Conservation (phyloP, 2,113 vertebrate genomes). For the Bujurquina vittata region DNA sequence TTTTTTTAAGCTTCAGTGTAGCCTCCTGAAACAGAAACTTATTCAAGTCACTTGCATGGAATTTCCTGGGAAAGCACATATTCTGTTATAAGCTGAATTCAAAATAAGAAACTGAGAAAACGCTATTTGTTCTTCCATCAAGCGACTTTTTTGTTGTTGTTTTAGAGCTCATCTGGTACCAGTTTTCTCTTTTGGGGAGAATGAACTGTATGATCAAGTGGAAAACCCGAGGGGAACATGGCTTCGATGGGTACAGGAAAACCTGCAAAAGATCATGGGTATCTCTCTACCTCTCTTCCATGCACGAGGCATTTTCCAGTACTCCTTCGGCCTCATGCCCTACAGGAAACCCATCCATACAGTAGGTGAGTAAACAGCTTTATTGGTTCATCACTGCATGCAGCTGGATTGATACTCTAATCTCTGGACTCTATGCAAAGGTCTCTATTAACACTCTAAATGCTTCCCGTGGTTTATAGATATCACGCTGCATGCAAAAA, state of each 20-base stretch:
- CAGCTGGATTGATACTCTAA: background rate
- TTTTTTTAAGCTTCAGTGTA: background rate
- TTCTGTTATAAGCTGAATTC: background rate
- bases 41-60: conserved; percentile 22
- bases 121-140: background rate
- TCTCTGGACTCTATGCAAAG: background rate
- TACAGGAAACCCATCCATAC: conserved; percentile 89
- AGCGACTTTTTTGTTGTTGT: background rate
- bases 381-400: background rate
- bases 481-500: background rate
- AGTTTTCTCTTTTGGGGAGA: conserved; percentile 94
- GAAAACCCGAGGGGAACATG: conserved; percentile 84
- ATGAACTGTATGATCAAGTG: conserved; percentile 90
- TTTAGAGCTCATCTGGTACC: conserved; percentile 86
- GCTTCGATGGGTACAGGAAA: conserved; percentile 83
- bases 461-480: background rate
- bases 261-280: conserved; percentile 87
- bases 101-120: background rate
- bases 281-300: conserved; percentile 92
- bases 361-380: conserved; percentile 82
- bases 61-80: conserved; percentile 33
- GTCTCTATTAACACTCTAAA: background rate
- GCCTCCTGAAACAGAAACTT: conserved; percentile 41
- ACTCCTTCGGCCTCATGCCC: conserved; percentile 90
- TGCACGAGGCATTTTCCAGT: conserved; percentile 92